Base-by-base conservation (phyloP, 2,113 vertebrate species). In the Sebastes schlegelii region DNA sequence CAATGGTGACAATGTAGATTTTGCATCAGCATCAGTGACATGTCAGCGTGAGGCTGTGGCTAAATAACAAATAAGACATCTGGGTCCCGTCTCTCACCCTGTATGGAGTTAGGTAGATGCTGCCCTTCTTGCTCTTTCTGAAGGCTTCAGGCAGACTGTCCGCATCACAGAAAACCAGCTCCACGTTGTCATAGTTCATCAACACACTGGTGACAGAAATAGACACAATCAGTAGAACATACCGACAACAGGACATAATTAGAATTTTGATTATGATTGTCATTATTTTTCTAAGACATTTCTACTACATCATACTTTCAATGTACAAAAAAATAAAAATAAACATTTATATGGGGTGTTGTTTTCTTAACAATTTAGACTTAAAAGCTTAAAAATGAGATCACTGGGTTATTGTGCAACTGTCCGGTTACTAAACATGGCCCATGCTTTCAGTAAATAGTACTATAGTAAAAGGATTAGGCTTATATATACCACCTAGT, bases 41-140 rank as follows among this genome's bases (percentile, higher is more conserved):
- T n/a, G 43, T 49, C 14, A 68, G 0, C 7, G 9, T 8, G 61
- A 45, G 16, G 46, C 16, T 19, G 49, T 3, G 60, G 17, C 40
- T 77, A 6, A 61, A 74, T 61, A 43, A 68, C n/a, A 49, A 60
- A 16, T 19, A 23, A 46, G 57, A 62, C 51, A 8, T 42, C n/a
- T 43, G 43, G 13, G 3, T 75, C 23, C 2, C 7, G 54, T 77
- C 42, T 94, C 97, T 93, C 87, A 99, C 98, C 95, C 98, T 92
- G 95, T 99, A 99, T 0, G 98, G 98, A 78, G 98, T 99, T 23
- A 99, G 93, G 93, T 97, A 98, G 80, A 99, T 51, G 9, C 96
- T 97, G 77, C 98, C 98, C 83, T 99, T 99, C 94, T 97, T 99
- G 94, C 96, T 97, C 88, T 97, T 98, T 87, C 93, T 98, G 95